Evolutionary conservation across 2,888 invertebrate genomes (phyloP), one percentile per base, ranked within the genome.

Genomic region (Drosophila paranaensis): DNA sequence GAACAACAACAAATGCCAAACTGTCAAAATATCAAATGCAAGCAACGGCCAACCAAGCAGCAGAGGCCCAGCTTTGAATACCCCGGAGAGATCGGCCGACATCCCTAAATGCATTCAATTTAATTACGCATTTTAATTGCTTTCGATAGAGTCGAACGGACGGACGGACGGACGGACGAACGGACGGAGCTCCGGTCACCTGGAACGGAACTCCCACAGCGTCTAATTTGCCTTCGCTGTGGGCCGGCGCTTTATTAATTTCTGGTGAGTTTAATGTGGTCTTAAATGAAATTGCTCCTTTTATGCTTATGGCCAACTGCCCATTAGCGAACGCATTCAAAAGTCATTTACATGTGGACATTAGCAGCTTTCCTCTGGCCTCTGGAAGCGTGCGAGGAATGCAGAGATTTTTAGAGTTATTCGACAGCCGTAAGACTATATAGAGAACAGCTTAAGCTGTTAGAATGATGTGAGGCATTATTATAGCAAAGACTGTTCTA

Each of bases 51-150:
- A n/a, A 39, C 16, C 48, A 9, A 9, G 9, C 20, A 39, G 25
- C 48, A 37, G 51, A 48, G 50, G 56, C 39, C 51, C 43, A 65
- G 51, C 40, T 48, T 66, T 35, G 54, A 63, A 68, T 51, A 53
- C 57, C 40, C 55, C n/a, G 27, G 58, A 46, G 61, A 60, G 50
- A 60, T 61, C 43, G 16, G 39, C 45, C 58, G 63, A 50, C 27
- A 43, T 11, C 62, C 42, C 57, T 46, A 50, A 66, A 64, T 76
- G 58, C 58, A 71, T 72, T 65, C 60, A 65, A 65, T 83, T 72
- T 72, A 76, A 80, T 77, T 69, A 72, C 63, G 69, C 57, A 77
- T 77, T 82, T 82, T 68, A 82, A 74, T 78, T 64, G 66, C 54
- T 46, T 43, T 10, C 30, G 16, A 30, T 48, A 30, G 30, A 62